Evolutionary conservation across 2,113 vertebrate genomes (phyloP).

Genomic region (Syngnathus scovelli): DNA sequence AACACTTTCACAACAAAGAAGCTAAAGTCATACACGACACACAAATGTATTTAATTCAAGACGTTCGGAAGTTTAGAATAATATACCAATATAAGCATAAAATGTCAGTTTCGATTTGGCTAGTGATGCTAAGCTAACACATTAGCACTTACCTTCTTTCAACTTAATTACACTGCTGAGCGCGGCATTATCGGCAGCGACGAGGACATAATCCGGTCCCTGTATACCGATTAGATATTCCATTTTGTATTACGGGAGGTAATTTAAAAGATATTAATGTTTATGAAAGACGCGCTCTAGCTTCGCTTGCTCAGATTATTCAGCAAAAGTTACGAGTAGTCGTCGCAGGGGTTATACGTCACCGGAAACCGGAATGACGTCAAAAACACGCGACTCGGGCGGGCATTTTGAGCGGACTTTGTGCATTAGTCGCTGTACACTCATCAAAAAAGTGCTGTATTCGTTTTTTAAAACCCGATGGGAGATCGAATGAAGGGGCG

Average conservation of each 20-base stretch:
- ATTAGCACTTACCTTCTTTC: constrained; percentile 83
- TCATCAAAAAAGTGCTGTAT: rapidly evolving
- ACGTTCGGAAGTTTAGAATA: not conserved
- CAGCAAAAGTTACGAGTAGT: constrained; percentile 67
- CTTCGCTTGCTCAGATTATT: constrained; percentile 61
- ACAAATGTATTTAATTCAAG: too few relatives aligned
- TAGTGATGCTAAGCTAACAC: constrained; percentile 54
- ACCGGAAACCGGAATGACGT: constrained; percentile 12
- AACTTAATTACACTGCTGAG: constrained; percentile 91
- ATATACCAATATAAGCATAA: not conserved
- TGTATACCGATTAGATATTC: constrained; percentile 94
- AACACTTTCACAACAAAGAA: not conserved
- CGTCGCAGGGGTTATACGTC: constrained; percentile 52
- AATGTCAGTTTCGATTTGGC: not conserved
- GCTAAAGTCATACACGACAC: not conserved
- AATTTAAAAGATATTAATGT: not conserved
- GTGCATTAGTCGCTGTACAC: not conserved
- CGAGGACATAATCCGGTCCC: constrained; percentile 87
- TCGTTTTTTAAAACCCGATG: not conserved
- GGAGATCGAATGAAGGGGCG: not conserved
- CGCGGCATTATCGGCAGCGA: constrained; percentile 87
- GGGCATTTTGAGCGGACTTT: constrained; percentile 44
- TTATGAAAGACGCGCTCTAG: not conserved
- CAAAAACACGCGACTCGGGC: constrained; percentile 34
- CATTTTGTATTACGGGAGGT: constrained; percentile 59